Evolutionary conservation across 2,797 vertebrate genomes (phyloP), one percentile per base, ranked within the genome.

Genomic region (Halcyon leucocephala): DNA sequence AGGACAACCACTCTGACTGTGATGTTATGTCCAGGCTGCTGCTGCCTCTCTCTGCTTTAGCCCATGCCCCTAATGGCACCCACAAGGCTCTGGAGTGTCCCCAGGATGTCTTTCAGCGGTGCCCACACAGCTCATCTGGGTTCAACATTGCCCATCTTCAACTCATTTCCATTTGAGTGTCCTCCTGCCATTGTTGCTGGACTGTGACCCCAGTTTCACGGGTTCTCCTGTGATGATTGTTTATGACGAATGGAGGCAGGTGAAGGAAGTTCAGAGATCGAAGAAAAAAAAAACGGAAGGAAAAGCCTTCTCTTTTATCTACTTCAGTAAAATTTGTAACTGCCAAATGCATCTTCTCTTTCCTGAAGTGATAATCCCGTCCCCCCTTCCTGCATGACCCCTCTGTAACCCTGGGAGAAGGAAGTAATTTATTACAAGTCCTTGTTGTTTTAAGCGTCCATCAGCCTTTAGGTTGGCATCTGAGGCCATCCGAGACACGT

Each of bases 331-430:
- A 96, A 97, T 67, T 69, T 93, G 65, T 88, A 96, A 90, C 86
- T 70, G 77, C 77, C 97, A 97, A 96, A 98, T 93, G 95, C 82
- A 91, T 94, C 93, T 95, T 92, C 95, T 97, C 91, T 96, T 98
- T 98, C 97, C 97, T 98, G 95, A 93, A 93, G 33, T 88, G 97
- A 97, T 96, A 97, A 97, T 97, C 94, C 81, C 95, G 95, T 91
- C 62, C 76, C 81, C 79, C 52, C 83, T 70, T 97, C 97, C 96
- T 86, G 92, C 6, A 8, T 96, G 97, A 97, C 98, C 97, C 25
- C 46, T 89, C 91, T 96, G 97, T 97, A 96, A 97, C 97, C 91
- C 67, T 62, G 25, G n/a, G 62, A 94, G 65, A 67, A 97, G 95
- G 97, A 98, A 98, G 97, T 95, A 48, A 96, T 97, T 97, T 96